Evolutionary conservation across 2,113 vertebrate species (phyloP).

Genomic region (Petromus typicus): DNA sequence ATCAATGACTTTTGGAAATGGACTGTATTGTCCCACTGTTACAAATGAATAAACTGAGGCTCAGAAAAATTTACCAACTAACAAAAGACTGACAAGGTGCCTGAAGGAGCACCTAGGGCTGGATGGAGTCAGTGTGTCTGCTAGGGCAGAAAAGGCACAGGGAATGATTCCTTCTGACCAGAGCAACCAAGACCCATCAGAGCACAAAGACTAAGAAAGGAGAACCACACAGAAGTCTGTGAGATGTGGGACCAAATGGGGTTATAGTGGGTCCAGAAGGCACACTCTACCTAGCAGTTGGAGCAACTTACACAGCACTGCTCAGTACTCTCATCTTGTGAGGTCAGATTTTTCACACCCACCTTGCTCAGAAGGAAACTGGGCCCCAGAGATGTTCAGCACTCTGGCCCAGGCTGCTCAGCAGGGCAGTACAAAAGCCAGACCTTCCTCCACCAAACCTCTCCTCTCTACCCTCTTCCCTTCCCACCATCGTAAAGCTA

Average conservation of each 20-base stretch:
- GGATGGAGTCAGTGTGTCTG: not conserved
- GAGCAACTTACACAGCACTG: not conserved
- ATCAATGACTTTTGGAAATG: not conserved
- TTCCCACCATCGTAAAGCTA: not conserved
- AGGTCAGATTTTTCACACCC: not conserved
- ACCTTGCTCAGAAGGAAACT: not conserved
- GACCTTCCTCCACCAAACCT: not conserved
- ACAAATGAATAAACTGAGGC: constrained; percentile 9
- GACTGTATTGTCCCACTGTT: not conserved
- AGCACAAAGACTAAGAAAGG: not conserved
- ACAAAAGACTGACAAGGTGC: not conserved
- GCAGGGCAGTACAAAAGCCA: not conserved
- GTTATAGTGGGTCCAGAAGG: not conserved
- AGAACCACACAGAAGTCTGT: not conserved
- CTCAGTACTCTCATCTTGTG: not conserved
- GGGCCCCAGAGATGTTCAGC: too few relatives aligned
- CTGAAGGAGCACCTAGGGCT: not conserved
- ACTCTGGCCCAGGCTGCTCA: not conserved
- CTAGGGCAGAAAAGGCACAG: not conserved
- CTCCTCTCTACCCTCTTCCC: not conserved
- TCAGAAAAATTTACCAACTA: not conserved
- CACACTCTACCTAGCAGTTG: fast-evolving
- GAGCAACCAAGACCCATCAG: not conserved
- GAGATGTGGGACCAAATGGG: not conserved
- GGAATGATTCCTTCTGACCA: not conserved